These are phyloP conservation scores for Tiliacea citrago DNA, from an alignment of 2,888 invertebrate genomes.

Conservation along the genomic window DNA sequence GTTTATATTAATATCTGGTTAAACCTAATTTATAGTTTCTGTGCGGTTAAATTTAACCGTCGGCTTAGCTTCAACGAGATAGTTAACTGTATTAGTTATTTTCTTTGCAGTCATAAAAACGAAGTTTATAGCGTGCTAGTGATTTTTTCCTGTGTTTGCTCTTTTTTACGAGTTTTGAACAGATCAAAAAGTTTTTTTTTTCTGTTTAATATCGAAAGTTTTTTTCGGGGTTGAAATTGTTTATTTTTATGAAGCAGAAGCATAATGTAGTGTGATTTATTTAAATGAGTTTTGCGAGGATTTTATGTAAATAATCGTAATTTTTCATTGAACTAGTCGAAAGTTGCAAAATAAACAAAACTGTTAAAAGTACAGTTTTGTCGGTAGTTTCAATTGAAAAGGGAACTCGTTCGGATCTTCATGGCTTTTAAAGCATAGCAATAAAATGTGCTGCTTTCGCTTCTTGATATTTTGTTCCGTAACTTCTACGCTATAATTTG, in stretches of 20 bases:
- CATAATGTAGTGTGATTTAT: slow-evolving; percentile 34
- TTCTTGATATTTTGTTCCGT: slow-evolving; percentile 15
- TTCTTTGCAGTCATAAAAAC: slow-evolving; percentile 63
- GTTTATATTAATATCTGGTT: slow-evolving; percentile 59
- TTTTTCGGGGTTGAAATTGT: slow-evolving; percentile 36
- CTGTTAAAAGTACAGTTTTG: slow-evolving; percentile 33
- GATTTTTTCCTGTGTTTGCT: slow-evolving; percentile 49
- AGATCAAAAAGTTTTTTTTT: slow-evolving; percentile 51
- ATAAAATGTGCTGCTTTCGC: slow-evolving; percentile 37
- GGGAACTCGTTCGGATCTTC: slow-evolving; percentile 30
- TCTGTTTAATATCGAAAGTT: slow-evolving; percentile 48
- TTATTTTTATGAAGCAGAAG: slow-evolving; percentile 34
- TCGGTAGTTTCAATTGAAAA: slow-evolving; percentile 27
- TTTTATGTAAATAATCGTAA: slow-evolving; percentile 27
- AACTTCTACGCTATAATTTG: slow-evolving; percentile 27
- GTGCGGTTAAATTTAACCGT: slow-evolving; percentile 65
- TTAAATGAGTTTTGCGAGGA: slow-evolving; percentile 22
- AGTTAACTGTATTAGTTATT: slow-evolving; percentile 62
- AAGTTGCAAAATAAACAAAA: slow-evolving; percentile 40
- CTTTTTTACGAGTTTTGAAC: slow-evolving; percentile 53
- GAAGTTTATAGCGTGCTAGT: slow-evolving; percentile 60
- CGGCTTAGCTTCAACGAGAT: slow-evolving; percentile 61
- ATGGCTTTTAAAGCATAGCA: slow-evolving; percentile 22
- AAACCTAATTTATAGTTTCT: slow-evolving; percentile 63
- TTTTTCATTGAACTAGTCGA: slow-evolving; percentile 26